Evolutionary conservation across 2,113 vertebrate species (phyloP), one percentile per base, ranked within the genome.

Genomic region (Tetraodon nigroviridis): DNA sequence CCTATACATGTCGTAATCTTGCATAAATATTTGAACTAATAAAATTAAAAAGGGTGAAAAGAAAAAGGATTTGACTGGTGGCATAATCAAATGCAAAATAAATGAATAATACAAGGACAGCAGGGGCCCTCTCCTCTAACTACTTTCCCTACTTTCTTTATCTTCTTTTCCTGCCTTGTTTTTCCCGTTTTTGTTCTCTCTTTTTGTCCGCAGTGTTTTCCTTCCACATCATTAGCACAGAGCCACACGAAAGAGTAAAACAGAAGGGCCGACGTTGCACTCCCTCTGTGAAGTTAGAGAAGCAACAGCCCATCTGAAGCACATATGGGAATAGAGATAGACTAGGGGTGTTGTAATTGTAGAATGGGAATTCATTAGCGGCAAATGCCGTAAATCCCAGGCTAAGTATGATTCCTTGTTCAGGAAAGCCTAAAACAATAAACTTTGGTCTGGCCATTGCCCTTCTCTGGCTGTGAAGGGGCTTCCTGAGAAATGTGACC

Each of bases 11-110:
- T 91, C 92, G 93, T 93, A 95, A 93, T 93, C 94, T 91, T 86
- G 89, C 95, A 98, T 98, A 94, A 98, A 98, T 99, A 98, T 98
- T 98, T 98, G 92, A 97, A 94, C 94, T 97, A 96, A 98, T 98
- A 95, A 97, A 92, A 92, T 95, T 93, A 87, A 94, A 95, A 94
- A 93, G 61, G 88, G 87, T 89, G 89, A 93, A 93, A 93, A 93
- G 92, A 92, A 92, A 94, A 95, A 93, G 92, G 93, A 93, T 93
- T 92, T 90, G 91, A 94, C 92, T 93, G 92, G 89, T 92, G 90
- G 91, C 81, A 92, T 95, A 94, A 96, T 97, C 92, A 94, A 92
- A 98, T 99, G 94, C 93, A 97, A 96, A 96, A 96, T 95, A 94
- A 93, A 97, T 96, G 93, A 97, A 94, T 93, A 94, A 93, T 92